These are phyloP conservation scores for Pseudomugil tenellus DNA, from an alignment of 2,797 vertebrate genomes.

Conservation along the genomic window DNA sequence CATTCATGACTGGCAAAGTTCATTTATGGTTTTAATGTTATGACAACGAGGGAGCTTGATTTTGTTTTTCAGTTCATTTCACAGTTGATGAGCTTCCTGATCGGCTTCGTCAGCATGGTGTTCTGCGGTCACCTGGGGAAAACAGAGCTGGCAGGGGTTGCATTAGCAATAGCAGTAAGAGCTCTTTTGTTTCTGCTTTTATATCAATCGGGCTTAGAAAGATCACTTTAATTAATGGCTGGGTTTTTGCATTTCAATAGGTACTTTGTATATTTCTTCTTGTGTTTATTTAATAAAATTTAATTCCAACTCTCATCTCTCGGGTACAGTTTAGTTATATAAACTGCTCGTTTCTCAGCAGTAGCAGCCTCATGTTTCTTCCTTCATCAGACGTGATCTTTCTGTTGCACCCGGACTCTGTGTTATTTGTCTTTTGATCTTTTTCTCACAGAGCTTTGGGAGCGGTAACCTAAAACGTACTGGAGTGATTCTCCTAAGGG, in stretches of 20 bases:
- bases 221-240: background rate
- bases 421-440: slow-evolving; percentile 9
- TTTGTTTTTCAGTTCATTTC: slow-evolving; percentile 82
- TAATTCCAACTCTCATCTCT: slow-evolving; percentile 81
- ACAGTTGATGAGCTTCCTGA: slow-evolving; percentile 85
- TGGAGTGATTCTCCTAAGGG: slow-evolving; percentile 88
- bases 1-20: slow-evolving; percentile 13
- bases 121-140: slow-evolving; percentile 92
- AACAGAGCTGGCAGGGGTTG: slow-evolving; percentile 84
- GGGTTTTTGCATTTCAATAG: slow-evolving; percentile 3
- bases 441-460: slow-evolving; percentile 84
- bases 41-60: slow-evolving; percentile 10
- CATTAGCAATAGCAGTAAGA: slow-evolving; percentile 84
- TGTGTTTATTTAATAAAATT: background rate
- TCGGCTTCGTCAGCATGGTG: slow-evolving; percentile 86
- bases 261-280: slow-evolving; percentile 5
- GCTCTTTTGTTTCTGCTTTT: slow-evolving; percentile 16
- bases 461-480: slow-evolving; percentile 87
- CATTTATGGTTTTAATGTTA: slow-evolving; percentile 19
- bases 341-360: slow-evolving; percentile 3
- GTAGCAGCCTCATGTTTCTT: background rate
- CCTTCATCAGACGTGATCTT: slow-evolving; percentile 2
- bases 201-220: background rate
- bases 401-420: background rate
- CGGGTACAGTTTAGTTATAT: slow-evolving; percentile 77